Base-by-base conservation (phyloP, 2,113 vertebrate species). In the Chaetodon auriga region DNA sequence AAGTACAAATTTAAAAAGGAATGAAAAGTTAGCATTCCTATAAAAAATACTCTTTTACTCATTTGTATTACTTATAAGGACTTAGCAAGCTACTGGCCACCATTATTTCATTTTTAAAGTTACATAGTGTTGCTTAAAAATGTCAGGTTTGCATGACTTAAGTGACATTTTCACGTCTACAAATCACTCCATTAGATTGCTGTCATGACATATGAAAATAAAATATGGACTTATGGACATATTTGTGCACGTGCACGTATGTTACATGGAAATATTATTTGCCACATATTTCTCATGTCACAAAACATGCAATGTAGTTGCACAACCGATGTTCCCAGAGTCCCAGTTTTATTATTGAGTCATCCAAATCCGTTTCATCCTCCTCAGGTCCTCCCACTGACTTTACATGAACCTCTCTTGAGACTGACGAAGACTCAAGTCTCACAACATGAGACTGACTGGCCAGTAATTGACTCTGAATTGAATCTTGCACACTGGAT, bases 381-480 rank as follows among this genome's bases (percentile, higher is more conserved):
- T 75, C 75, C 38, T 66, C 3, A 6, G 41, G 11, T 41, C 48
- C 64, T 68, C 55, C 35, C 51, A 57, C 19, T 0, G 19, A 62
- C 53, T 70, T 70, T 25, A 57, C 41, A 55, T 5, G 48, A 62
- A 25, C 0, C 0, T 30, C 80, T 68, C 80, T 46, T 61, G 68
- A 84, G 75, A 80, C 51, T 14, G 23, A 60, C 2, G 0, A 49
- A 43, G 53, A 55, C 61, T 76, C 18, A 4, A 19, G 45, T 55
- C 15, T 51, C 54, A 61, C 60, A 45, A 65, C 12, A 75, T 65
- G 46, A 65, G 63, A 2, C 21, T 0, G 8, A 43, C 11, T 61
- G 41, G 21, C 4, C 64, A 54, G 71, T 83, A 66, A 88, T 82
- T 75, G 78, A 58, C 63, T 76, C 36, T 19, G 66, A 25, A 84